These are phyloP conservation scores for Cyprinus carpio DNA, from an alignment of 2,113 vertebrate species.

Conservation along the genomic window DNA sequence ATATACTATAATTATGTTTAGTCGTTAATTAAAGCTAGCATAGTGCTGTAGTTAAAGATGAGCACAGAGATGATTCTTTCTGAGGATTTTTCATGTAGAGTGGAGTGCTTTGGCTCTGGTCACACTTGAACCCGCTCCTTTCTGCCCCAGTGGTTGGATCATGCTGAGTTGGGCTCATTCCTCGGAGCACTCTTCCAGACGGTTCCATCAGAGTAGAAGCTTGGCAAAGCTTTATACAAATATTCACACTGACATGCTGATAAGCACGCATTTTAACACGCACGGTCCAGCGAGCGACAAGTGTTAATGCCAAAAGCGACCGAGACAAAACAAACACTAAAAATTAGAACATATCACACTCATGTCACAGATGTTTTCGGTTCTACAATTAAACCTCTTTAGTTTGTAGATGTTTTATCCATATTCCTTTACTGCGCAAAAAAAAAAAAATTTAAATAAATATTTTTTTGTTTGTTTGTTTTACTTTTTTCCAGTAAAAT, in stretches of 20 bases:
- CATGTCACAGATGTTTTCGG: constrained; percentile 10
- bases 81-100: constrained; percentile 29
- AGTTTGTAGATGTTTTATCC: background rate
- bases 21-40: constrained; percentile 1
- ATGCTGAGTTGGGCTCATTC: constrained; percentile 40
- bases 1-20: constrained; percentile 40
- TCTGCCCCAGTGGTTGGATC: constrained; percentile 48
- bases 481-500: background rate
- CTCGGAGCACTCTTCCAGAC: constrained; percentile 52
- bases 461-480: constrained; percentile 3
- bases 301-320: constrained; percentile 28
- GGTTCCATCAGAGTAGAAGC: constrained; percentile 51
- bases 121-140: constrained; percentile 49
- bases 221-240: constrained; percentile 38
- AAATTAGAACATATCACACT: background rate
- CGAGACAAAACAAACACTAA: constrained; percentile 17
- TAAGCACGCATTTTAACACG: constrained; percentile 27
- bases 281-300: constrained; percentile 47
- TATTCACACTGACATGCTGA: constrained; percentile 35
- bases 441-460: no score
- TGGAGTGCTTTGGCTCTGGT: constrained; percentile 11
- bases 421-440: background rate
- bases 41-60: background rate
- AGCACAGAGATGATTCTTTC: constrained; percentile 38
- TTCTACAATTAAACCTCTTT: constrained; percentile 1